phyloP scores from a whole-genome alignment of 2,797 vertebrate species.

The Morelia viridis region DNA sequence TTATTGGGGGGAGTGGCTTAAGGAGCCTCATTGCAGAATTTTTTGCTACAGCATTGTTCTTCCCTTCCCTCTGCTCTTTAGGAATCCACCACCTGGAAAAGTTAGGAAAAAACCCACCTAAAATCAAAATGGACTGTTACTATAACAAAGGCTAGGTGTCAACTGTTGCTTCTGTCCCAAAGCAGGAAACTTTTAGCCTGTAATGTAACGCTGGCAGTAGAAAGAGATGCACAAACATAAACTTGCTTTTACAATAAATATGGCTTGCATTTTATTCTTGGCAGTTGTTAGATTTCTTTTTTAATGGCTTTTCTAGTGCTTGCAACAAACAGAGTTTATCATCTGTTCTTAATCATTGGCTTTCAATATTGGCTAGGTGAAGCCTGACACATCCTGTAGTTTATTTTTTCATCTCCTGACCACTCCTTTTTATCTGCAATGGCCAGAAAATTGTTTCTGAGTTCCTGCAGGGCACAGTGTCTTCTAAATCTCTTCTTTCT shows the following conservation, averaged over 20 bases:
- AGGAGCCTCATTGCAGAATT: neutral
- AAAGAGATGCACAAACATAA: neutral
- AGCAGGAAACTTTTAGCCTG: neutral
- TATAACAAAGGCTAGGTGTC: neutral
- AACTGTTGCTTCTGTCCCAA: neutral
- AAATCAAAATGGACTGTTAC: neutral
- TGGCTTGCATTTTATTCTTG: neutral
- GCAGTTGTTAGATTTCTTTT: neutral
- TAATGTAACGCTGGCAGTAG: neutral
- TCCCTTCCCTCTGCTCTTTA: neutral
- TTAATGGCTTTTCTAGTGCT: neutral
- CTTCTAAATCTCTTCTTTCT: neutral
- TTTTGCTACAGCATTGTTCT: neutral
- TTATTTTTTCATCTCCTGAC: neutral
- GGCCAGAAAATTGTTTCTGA: neutral
- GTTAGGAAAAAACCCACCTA: neutral
- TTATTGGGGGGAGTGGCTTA: neutral
- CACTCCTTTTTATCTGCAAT: neutral
- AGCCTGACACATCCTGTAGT: neutral
- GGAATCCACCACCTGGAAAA: neutral
- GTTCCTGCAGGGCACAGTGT: neutral
- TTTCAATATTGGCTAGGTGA: neutral
- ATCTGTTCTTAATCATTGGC: neutral
- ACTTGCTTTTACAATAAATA: neutral
- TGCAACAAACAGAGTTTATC: neutral